Evolutionary conservation across 2,113 vertebrate genomes (phyloP), one percentile per base, ranked within the genome.

Genomic region (Rattus norvegicus): DNA sequence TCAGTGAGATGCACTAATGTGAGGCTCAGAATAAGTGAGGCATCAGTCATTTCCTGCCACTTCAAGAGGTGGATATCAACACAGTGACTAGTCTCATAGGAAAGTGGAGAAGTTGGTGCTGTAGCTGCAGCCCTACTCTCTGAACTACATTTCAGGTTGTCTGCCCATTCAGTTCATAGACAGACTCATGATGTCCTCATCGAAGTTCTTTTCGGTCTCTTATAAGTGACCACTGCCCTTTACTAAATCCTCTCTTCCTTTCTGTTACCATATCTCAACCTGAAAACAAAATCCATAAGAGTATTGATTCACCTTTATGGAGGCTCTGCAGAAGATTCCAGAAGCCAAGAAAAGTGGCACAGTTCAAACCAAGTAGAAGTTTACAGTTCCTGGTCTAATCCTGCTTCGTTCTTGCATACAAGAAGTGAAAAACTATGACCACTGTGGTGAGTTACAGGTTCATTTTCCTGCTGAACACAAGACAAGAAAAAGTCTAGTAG

Each of bases 281-380:
- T 93, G n/a, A 61, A 56, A 81, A 30, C 20, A 89, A 88, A 86
- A 63, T 20, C 49, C 76, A 26, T 39, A 61, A 63, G 28, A 94
- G 11, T 77, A 84, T 70, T 69, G 65, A 85, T 36, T 90, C 24
- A n/a, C 54, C 67, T 65, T 92, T 90, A 73, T 67, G 80, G 54
- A 92, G 19, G 65, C 73, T 90, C n/a, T 67, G 4, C 14, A 67
- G 72, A 90, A 86, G 47, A 86, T 86, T 90, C 65, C 80, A 93
- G 84, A 88, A 83, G 10, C 70, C 47, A 17, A 16, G 1, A 36
- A 76, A 16, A 54, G 3, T 24, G 67, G 5, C 9, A 7, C 11
- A 56, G 63, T 33, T 91, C 83, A 88, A 26, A 16, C 28, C 47
- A 86, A 73, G 16, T 10, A 47, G 22, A 84, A 36, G 54, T 56